Evolutionary conservation across 2,113 vertebrate genomes (phyloP), one percentile per base, ranked within the genome.

Genomic region (Irena cyanogastra): DNA sequence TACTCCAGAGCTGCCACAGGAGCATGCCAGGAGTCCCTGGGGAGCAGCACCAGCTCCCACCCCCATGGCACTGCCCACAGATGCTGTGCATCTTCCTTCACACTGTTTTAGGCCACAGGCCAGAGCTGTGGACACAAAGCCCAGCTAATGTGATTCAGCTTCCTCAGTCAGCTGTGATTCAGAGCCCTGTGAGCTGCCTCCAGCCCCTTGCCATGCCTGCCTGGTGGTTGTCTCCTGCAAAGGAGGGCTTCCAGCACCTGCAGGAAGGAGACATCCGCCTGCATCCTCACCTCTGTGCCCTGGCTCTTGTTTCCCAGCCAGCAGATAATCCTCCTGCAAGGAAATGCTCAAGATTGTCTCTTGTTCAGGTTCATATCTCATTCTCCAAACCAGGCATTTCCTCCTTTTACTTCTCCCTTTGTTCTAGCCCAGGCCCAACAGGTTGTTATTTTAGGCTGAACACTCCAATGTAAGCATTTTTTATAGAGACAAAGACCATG

Each of bases 341-440:
- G 42, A 91, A 94, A 91, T 10, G 22, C 16, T 82, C 16, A 33
- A 61, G 77, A 30, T 8, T 49, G 56, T 57, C 41, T 63, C 47
- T 56, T 28, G 18, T 56, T 87, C 41, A 68, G 33, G n/a, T 50
- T 65, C 65, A 16, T 41, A n/a, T 33, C 42, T 92, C n/a, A 49
- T 84, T 89, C 56, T 37, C 26, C 41, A 82, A 45, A 68, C 24
- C 70, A 87, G 89, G 57, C n/a, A 65, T 84, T 95, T 95, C 94
- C 78, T 93, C 15, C 44, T 87, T 94, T 90, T 84, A 81, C 76
- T 94, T 96, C 86, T 87, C 59, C 30, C 76, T 94, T 81, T 89
- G 17, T 41, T 60, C 35, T 47, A 68, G 30, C 24, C 27, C 52
- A 77, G 79, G 50, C 54, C 41, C 16, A 35, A n/a, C 8, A 93